Percentiles rank a stretch among this genome's conserved stretches.
Evolutionary conservation across 2,113 vertebrate species (phyloP).

Genomic region (Otolemur garnettii): DNA sequence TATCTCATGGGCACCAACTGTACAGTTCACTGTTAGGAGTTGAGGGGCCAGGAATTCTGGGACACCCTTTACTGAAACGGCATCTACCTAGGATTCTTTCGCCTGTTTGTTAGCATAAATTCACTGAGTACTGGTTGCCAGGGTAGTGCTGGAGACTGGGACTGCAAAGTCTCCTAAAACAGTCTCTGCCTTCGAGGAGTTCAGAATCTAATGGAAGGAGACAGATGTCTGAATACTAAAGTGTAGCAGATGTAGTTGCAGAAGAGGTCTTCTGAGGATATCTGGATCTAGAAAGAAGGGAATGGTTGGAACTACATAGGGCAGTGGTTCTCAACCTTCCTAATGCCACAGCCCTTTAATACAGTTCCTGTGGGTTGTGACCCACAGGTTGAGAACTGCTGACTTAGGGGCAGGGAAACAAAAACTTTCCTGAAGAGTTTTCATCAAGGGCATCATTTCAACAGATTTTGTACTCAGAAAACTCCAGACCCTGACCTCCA

Average conservation of each 20-base stretch:
- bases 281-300: background rate
- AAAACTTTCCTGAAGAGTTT: constrained; percentile 30
- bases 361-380: too few species aligned
- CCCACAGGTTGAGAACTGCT: too few species aligned
- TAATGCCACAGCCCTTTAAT: too few species aligned
- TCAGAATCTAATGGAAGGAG: constrained; percentile 20
- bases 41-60: background rate
- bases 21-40: constrained; percentile 43
- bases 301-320: background rate
- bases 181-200: background rate
- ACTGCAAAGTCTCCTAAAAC: constrained; percentile 35
- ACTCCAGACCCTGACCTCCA: background rate
- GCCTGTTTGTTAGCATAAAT: constrained; percentile 27
- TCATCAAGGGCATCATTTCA: background rate
- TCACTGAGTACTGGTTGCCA: constrained; percentile 49
- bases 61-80: constrained; percentile 28
- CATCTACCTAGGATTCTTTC: background rate
- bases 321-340: too few species aligned
- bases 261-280: background rate
- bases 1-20: background rate
- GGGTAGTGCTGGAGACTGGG: background rate
- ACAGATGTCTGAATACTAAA: background rate
- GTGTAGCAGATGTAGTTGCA: background rate
- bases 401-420: background rate
- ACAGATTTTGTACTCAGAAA: constrained; percentile 1